Evolutionary conservation across 2,797 vertebrate genomes (phyloP).

Genomic region (Amniataba percoides): DNA sequence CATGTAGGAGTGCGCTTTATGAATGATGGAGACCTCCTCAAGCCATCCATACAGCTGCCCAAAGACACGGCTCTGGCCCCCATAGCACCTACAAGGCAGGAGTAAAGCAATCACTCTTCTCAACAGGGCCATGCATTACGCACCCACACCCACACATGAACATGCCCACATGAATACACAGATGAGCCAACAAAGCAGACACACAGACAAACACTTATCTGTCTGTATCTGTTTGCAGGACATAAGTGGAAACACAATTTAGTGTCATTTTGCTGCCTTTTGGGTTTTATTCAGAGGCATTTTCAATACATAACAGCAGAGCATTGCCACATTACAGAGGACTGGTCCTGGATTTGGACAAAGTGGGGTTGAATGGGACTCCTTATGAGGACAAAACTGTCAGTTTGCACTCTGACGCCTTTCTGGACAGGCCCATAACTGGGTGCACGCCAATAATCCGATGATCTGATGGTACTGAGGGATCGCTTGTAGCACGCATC

Average conservation of each 20-base stretch:
- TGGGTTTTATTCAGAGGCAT: slow-evolving; percentile 11
- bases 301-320: slow-evolving; percentile 15
- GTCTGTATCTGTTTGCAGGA: slow-evolving; percentile 33
- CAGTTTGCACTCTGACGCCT: slow-evolving; percentile 52
- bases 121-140: slow-evolving; percentile 78
- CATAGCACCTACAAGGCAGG: slow-evolving; percentile 79
- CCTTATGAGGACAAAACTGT: slow-evolving; percentile 42
- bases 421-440: slow-evolving; percentile 70
- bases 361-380: slow-evolving; percentile 35
- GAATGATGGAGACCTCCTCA: slow-evolving; percentile 87
- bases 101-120: slow-evolving; percentile 86
- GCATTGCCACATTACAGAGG: slow-evolving; percentile 27
- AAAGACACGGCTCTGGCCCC: slow-evolving; percentile 80
- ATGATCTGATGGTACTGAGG: slow-evolving; percentile 88
- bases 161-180: slow-evolving; percentile 75
- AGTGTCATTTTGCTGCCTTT: slow-evolving; percentile 13
- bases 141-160: slow-evolving; percentile 69
- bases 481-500: slow-evolving; percentile 88
- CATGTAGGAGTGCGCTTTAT: slow-evolving; percentile 85
- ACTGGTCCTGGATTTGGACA: slow-evolving; percentile 22
- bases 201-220: slow-evolving; percentile 39
- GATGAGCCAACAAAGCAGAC: slow-evolving; percentile 58
- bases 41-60: slow-evolving; percentile 86
- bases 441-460: slow-evolving; percentile 80
- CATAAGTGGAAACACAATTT: slow-evolving; percentile 16